Evolutionary conservation across 2,797 vertebrate genomes (phyloP), one percentile per base, ranked within the genome.

Genomic region (Hirundo rustica): DNA sequence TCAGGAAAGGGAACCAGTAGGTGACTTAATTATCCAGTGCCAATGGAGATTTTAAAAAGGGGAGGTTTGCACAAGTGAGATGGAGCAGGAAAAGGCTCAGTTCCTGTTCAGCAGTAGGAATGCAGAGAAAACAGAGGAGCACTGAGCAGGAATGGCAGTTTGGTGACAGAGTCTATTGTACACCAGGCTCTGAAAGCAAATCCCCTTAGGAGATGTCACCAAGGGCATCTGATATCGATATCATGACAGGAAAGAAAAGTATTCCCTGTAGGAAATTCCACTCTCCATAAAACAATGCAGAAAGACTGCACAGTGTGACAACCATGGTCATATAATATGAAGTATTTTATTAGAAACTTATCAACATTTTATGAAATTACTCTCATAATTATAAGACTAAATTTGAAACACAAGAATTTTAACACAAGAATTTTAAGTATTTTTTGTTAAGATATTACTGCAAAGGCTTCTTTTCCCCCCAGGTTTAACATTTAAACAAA

Each of bases 401-500:
- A 58, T 61, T 78, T 5, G 9, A 67, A 67, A 10, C 25, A n/a
- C n/a, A n/a, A n/a, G n/a, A n/a, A 5, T 55, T 83, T 85, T 53
- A 67, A 47, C 14, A 54, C 6, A 50, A 77, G 30, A 2, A 25
- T 64, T 77, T 66, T 68, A 85, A 62, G 3, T 6, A 20, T 29
- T 16, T 16, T 34, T 66, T 87, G 20, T 40, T 70, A 76, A 27
- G 36, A 29, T 44, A 16, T 34, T 82, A 34, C 12, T 71, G 10
- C n/a, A 48, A 70, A 65, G 14, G 29, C 4, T 2, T 21, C 23
- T 19, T 17, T 14, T 6, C 1, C 5, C 15, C 7, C 7, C 8
- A 44, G 9, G 3, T 72, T 92, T 79, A 57, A 51, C 7, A 51
- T 36, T 55, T 82, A 75, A 92, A 47, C 1, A 45, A 72, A 70